Conservation (phyloP, 1,140 invertebrate species). For the Oscheius sp. region DNA sequence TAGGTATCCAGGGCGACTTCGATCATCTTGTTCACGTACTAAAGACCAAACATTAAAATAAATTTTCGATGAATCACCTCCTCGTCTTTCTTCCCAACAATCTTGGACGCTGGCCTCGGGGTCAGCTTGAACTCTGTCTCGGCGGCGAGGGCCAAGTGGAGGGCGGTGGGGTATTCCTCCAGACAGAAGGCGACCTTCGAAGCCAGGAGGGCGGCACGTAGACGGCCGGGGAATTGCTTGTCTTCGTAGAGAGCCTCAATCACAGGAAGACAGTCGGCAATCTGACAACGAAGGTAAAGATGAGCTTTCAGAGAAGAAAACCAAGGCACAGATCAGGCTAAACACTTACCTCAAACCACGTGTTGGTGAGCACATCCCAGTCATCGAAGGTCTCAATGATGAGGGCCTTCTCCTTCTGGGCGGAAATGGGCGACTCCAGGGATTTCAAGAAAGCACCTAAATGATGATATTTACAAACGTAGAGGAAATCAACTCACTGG, state of each 20-base stretch:
- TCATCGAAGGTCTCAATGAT: constrained; percentile 56
- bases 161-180: constrained; percentile 47
- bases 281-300: constrained; percentile 1
- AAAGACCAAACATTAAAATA: constrained; percentile 82
- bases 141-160: constrained; percentile 48
- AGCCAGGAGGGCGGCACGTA: constrained; percentile 90
- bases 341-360: constrained; percentile 54
- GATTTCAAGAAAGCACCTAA: constrained; percentile 41
- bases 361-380: constrained; percentile 54
- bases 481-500: constrained; percentile 33
- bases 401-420: constrained; percentile 45
- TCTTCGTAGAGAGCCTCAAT: constrained; percentile 77
- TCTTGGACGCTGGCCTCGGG: constrained; percentile 88
- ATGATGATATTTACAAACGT: neutral
- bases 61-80: constrained; percentile 28
- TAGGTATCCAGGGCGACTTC: constrained; percentile 65
- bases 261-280: constrained; percentile 49
- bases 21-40: constrained; percentile 71
- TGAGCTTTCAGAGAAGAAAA: neutral
- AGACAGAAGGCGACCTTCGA: constrained; percentile 72
- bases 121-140: constrained; percentile 68
- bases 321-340: neutral
- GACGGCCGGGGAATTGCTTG: constrained; percentile 76
- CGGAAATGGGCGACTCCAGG: constrained; percentile 26
- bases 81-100: constrained; percentile 68